phyloP scores from a whole-genome alignment of 2,888 invertebrate genomes.

The Cerastoderma edule region DNA sequence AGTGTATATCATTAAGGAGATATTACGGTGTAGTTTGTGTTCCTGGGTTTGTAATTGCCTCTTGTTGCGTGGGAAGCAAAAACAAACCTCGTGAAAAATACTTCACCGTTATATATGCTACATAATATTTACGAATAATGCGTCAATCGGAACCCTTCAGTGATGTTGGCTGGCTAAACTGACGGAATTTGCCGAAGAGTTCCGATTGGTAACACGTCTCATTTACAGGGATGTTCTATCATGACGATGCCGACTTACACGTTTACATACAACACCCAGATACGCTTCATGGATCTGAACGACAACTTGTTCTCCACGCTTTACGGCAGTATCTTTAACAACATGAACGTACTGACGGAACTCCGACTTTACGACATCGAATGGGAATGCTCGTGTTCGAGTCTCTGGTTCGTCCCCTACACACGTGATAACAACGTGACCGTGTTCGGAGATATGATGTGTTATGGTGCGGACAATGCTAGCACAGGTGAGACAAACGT shows the following conservation, averaged over 20 bases:
- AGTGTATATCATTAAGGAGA: no score
- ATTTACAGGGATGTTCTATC: slow-evolving; percentile 45
- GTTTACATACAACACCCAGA: slow-evolving; percentile 51
- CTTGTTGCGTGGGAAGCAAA: no score
- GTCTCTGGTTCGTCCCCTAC: slow-evolving; percentile 59
- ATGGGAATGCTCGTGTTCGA: slow-evolving; percentile 61
- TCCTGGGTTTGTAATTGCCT: no score
- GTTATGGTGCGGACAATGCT: slow-evolving; percentile 7
- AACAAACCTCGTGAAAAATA: no score
- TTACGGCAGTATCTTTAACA: slow-evolving; percentile 50
- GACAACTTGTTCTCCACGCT: slow-evolving; percentile 54
- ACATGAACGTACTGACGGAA: slow-evolving; percentile 42
- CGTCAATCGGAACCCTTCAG: no score
- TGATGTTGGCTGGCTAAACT: no score
- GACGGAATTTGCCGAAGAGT: no score
- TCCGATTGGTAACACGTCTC: no score
- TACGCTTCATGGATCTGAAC: slow-evolving; percentile 56
- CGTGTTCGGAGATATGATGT: slow-evolving; percentile 51
- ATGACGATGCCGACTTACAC: slow-evolving; percentile 45
- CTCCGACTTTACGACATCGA: slow-evolving; percentile 47
- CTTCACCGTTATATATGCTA: no score
- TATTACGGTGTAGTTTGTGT: no score
- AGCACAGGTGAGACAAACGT: no score
- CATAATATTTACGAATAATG: no score
- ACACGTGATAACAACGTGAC: slow-evolving; percentile 52